Percentiles rank a stretch among this genome's conserved stretches.
phyloP scores from a whole-genome alignment of 2,888 invertebrate genomes.

The Leptinotarsa rubiginosa region DNA sequence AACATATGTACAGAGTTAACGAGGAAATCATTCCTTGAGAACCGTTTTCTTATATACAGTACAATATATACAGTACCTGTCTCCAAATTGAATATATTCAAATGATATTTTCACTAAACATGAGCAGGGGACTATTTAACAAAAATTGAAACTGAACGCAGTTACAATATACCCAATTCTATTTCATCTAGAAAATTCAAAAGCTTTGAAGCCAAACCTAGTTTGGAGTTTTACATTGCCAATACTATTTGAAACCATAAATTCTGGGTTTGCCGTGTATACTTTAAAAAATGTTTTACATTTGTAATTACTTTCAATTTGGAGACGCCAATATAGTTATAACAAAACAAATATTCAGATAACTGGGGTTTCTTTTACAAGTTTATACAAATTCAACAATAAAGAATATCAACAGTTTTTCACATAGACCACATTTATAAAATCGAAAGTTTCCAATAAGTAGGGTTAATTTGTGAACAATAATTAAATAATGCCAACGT shows the following conservation, averaged over 20 bases:
- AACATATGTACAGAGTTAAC: constrained; percentile 56
- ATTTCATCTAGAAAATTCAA: neutral
- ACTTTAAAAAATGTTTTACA: neutral
- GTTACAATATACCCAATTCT: neutral
- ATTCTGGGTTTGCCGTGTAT: too few relatives aligned
- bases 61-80: constrained; percentile 24
- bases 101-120: neutral
- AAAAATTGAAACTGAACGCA: neutral
- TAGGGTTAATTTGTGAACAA: neutral
- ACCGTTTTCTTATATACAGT: constrained; percentile 23
- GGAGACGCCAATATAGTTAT: neutral
- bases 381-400: constrained; percentile 17
- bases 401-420: constrained; percentile 19
- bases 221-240: too few relatives aligned
- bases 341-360: constrained; percentile 12
- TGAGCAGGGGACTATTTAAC: neutral
- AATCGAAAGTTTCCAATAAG: constrained; percentile 13
- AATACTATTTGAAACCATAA: too few relatives aligned
- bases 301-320: neutral
- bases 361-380: constrained; percentile 7
- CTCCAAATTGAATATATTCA: constrained; percentile 4
- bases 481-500: neutral
- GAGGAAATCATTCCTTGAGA: constrained; percentile 8
- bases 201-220: neutral
- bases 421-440: constrained; percentile 3